Evolutionary conservation across 1,140 invertebrate species (phyloP).

Genomic region (Drosophila virilis): DNA sequence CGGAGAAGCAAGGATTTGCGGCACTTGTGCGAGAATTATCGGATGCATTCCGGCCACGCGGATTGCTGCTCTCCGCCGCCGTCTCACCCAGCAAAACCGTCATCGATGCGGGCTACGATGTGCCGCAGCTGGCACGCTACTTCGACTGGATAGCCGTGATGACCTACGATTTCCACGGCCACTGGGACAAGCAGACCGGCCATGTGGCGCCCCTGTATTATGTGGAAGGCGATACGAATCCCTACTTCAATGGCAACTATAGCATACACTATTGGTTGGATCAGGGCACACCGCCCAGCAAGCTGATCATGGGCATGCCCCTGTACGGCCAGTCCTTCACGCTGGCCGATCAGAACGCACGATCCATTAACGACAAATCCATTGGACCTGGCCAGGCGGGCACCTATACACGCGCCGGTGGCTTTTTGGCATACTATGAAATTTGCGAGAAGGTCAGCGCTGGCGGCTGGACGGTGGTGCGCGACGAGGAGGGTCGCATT

Average conservation of each 20-base stretch:
- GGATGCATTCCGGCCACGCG: slow-evolving; percentile 88
- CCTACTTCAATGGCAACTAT: slow-evolving; percentile 92
- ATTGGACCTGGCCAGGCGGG: slow-evolving; percentile 92
- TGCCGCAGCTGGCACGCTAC: slow-evolving; percentile 88
- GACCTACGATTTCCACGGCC: slow-evolving; percentile 95
- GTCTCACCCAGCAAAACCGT: slow-evolving; percentile 93
- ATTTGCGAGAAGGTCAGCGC: slow-evolving; percentile 88
- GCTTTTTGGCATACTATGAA: slow-evolving; percentile 94
- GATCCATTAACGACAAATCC: slow-evolving; percentile 88
- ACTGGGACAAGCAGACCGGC: slow-evolving; percentile 95
- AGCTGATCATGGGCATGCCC: slow-evolving; percentile 93
- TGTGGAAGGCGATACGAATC: slow-evolving; percentile 89
- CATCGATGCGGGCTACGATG: slow-evolving; percentile 92
- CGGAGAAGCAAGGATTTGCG: slow-evolving; percentile 91
- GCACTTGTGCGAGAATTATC: slow-evolving; percentile 89
- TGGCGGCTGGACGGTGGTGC: slow-evolving; percentile 88
- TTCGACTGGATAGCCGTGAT: slow-evolving; percentile 95
- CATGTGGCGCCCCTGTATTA: slow-evolving; percentile 93
- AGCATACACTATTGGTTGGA: slow-evolving; percentile 92
- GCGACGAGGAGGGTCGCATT: slow-evolving; percentile 87
- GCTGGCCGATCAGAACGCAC: slow-evolving; percentile 87
- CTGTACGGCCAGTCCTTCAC: slow-evolving; percentile 94
- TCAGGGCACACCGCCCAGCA: slow-evolving; percentile 90
- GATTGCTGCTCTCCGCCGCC: slow-evolving; percentile 91
- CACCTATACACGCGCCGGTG: slow-evolving; percentile 90